Evolutionary conservation across 2,113 vertebrate genomes (phyloP).

Genomic region (Thomomys bottae): DNA sequence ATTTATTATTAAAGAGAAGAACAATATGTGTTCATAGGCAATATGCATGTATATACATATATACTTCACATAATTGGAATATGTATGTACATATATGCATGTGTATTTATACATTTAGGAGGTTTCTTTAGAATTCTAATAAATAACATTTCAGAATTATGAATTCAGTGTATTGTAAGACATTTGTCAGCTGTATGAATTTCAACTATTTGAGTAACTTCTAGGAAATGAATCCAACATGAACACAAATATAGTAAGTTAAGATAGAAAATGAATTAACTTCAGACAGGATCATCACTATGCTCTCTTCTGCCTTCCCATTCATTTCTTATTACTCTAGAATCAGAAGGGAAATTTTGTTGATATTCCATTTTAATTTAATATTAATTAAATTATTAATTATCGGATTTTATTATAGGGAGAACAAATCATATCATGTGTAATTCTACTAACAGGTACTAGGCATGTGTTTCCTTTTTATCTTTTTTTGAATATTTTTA

Average conservation of each 20-base stretch:
- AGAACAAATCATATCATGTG: not conserved
- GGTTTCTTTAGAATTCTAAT: not conserved
- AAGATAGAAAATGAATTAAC: not conserved
- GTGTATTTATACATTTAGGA: not conserved
- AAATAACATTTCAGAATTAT: not conserved
- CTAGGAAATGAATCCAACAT: not conserved
- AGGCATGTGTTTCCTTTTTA: not conserved
- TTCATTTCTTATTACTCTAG: not conserved
- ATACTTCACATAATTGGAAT: not conserved
- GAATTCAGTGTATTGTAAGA: not conserved
- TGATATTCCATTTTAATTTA: not conserved
- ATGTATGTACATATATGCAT: no score
- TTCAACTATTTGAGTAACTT: not conserved
- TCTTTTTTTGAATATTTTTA: no score
- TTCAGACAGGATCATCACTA: not conserved
- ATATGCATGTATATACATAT: not conserved
- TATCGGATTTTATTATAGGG: slow-evolving; percentile 19
- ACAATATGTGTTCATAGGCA: not conserved
- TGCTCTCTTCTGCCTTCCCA: not conserved
- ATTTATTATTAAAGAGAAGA: no score
- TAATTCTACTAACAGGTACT: slow-evolving; percentile 5
- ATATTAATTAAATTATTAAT: not conserved
- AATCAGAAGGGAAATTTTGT: not conserved
- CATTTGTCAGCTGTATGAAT: not conserved
- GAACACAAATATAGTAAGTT: not conserved